phyloP scores from a whole-genome alignment of 2,888 invertebrate species.

The Hyposoter dolosus region DNA sequence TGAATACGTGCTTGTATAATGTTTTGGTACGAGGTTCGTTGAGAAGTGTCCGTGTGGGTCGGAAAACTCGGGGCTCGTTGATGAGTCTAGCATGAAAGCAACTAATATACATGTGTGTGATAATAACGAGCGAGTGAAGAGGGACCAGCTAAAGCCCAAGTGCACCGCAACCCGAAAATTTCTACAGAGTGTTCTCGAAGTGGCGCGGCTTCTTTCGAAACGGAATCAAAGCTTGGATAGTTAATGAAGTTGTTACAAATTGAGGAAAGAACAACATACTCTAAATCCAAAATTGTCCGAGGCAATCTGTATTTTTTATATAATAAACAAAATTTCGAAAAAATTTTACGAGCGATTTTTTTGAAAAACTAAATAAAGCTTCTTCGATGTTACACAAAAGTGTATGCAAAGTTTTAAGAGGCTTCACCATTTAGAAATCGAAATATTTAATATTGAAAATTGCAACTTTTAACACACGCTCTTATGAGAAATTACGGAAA shows the following conservation, averaged over 20 bases:
- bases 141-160: slow-evolving; percentile 15
- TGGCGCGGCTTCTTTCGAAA: neutral
- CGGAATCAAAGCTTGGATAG: neutral
- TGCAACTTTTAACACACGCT: too few relatives aligned
- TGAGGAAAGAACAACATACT: too few relatives aligned
- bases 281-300: too few relatives aligned
- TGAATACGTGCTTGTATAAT: neutral
- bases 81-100: neutral
- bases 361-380: too few relatives aligned
- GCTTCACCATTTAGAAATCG: too few relatives aligned
- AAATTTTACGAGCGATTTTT: too few relatives aligned
- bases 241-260: neutral
- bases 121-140: slow-evolving; percentile 8
- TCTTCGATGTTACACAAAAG: too few relatives aligned
- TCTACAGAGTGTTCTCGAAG: neutral
- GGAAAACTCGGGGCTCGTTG: slow-evolving; percentile 6
- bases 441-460: too few relatives aligned
- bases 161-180: neutral
- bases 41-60: neutral
- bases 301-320: too few relatives aligned
- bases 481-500: too few relatives aligned
- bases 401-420: too few relatives aligned
- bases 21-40: neutral
- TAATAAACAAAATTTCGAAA: too few relatives aligned
- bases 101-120: slow-evolving; percentile 19